These are phyloP conservation scores for Lycaena phlaeas DNA, from an alignment of 2,888 invertebrate species.

Conservation along the genomic window DNA sequence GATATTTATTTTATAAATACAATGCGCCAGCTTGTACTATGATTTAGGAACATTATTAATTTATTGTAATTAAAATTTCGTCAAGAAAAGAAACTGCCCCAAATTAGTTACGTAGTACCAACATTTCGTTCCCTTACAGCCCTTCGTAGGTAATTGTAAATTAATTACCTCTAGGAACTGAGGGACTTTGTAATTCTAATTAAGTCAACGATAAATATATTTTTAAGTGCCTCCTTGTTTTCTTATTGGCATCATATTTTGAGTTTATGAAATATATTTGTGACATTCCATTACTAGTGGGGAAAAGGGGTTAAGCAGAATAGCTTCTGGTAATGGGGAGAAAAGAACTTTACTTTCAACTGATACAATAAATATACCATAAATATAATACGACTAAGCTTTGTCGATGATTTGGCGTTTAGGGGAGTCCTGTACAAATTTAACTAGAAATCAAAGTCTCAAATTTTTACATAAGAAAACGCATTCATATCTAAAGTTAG, in stretches of 20 bases:
- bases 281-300: not conserved
- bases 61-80: conserved; percentile 31
- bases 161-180: not conserved
- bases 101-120: conserved; percentile 41
- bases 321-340: no score
- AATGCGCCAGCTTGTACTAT: no score
- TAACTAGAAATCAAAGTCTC: no score
- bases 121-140: conserved; percentile 25
- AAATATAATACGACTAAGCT: no score
- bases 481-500: no score
- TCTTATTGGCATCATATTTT: conserved; percentile 16
- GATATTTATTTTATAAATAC: no score
- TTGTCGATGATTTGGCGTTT: no score
- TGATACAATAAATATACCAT: no score
- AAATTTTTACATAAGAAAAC: no score
- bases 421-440: no score
- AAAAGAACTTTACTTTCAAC: no score
- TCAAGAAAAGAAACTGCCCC: conserved; percentile 36
- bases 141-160: not conserved
- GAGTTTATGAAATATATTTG: not conserved
- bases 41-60: conserved; percentile 18
- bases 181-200: not conserved
- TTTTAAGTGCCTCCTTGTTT: not conserved
- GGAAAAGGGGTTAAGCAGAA: no score
- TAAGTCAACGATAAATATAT: not conserved